A percentile compares a stretch with the other conserved stretches of the same genome.
phyloP scores from a whole-genome alignment of 2,113 vertebrate species.

The Acanthisitta chloris region DNA sequence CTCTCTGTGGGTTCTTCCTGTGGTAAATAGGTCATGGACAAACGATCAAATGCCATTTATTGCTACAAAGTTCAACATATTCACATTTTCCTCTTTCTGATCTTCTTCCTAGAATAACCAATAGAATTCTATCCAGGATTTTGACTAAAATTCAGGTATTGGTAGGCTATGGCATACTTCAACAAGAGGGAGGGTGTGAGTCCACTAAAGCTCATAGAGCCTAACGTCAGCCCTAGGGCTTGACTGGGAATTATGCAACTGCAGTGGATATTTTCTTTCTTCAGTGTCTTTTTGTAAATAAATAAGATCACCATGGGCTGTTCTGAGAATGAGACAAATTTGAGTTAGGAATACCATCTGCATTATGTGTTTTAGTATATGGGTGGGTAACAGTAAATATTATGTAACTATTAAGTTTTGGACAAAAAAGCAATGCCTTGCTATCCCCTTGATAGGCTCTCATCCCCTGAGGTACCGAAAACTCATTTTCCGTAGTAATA shows the following conservation, averaged over 20 bases:
- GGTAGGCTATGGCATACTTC: not conserved
- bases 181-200: not conserved
- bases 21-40: not conserved
- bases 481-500: not conserved
- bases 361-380: constrained; percentile 3
- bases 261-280: not conserved
- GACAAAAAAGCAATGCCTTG: not conserved
- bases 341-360: not conserved
- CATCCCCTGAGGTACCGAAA: not conserved
- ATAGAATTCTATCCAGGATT: not conserved
- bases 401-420: constrained; percentile 31
- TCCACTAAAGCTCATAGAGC: not conserved
- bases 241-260: not conserved
- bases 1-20: not conserved
- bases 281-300: not conserved
- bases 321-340: constrained; percentile 2
- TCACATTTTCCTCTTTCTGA: not conserved
- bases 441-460: constrained; percentile 1
- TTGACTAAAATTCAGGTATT: not conserved
- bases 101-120: not conserved
- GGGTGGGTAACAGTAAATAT: constrained; percentile 39
- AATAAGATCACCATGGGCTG: not conserved
- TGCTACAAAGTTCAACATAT: not conserved
- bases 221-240: not conserved
- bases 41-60: not conserved